Evolutionary conservation across 2,888 invertebrate genomes (phyloP).

Genomic region (Meganola albula): DNA sequence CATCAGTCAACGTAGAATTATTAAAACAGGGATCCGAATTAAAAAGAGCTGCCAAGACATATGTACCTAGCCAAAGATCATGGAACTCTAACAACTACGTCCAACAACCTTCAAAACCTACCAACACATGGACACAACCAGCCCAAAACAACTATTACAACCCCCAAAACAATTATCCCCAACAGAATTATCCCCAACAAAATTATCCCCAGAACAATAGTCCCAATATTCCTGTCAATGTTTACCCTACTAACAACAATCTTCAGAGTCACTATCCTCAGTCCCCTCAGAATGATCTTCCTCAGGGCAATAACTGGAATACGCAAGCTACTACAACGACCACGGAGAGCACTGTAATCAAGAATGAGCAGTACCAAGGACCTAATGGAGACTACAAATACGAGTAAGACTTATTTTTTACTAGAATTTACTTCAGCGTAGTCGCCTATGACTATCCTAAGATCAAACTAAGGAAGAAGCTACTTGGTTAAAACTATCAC

Average conservation of each 20-base stretch:
- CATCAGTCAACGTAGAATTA: slow-evolving; percentile 40
- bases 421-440: background rate
- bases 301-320: slow-evolving; percentile 27
- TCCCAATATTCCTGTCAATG: too few relatives aligned
- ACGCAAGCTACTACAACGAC: slow-evolving; percentile 36
- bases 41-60: slow-evolving; percentile 36
- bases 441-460: background rate
- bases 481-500: too few relatives aligned
- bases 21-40: slow-evolving; percentile 36
- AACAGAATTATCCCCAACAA: too few relatives aligned
- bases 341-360: slow-evolving; percentile 57
- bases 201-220: too few relatives aligned
- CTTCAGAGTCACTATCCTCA: too few relatives aligned
- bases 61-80: slow-evolving; percentile 34
- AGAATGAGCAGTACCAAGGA: slow-evolving; percentile 61
- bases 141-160: slow-evolving; percentile 32
- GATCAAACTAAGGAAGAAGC: too few relatives aligned
- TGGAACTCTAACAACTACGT: slow-evolving; percentile 27
- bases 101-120: too few relatives aligned
- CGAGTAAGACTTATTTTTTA: slow-evolving; percentile 54
- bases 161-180: too few relatives aligned
- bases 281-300: too few relatives aligned
- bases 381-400: slow-evolving; percentile 73
- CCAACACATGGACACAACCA: slow-evolving; percentile 23
- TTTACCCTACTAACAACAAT: too few relatives aligned